phyloP scores from a whole-genome alignment of 2,113 vertebrate species.

The Pangasianodon gigas region DNA sequence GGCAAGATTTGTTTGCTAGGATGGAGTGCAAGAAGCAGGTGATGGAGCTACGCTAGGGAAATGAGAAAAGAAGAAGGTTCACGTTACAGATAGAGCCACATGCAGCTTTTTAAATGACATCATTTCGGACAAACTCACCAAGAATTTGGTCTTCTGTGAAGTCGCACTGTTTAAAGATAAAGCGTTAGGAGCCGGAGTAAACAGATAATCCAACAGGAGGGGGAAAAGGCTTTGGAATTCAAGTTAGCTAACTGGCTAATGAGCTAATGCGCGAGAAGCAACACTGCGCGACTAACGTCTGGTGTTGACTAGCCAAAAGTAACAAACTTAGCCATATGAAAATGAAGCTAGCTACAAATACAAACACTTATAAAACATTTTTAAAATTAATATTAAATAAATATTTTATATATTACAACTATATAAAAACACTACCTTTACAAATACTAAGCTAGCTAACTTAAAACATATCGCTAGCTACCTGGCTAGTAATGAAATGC shows the following conservation, averaged over 20 bases:
- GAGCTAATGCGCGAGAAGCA: background rate
- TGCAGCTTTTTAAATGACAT: background rate
- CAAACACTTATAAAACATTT: background rate
- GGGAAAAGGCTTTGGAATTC: background rate
- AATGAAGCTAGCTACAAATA: background rate
- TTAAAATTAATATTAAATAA: background rate
- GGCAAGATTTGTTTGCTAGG: slow-evolving; percentile 14
- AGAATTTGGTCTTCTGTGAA: slow-evolving; percentile 89
- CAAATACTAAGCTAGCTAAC: background rate
- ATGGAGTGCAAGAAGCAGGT: slow-evolving; percentile 46
- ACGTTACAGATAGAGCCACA: slow-evolving; percentile 35
- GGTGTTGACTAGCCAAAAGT: background rate
- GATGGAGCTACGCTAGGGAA: slow-evolving; percentile 38
- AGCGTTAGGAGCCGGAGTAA: slow-evolving; percentile 40
- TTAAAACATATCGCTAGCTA: background rate
- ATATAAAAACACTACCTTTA: background rate
- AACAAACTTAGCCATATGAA: background rate
- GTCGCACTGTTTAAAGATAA: slow-evolving; percentile 83
- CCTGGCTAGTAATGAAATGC: background rate
- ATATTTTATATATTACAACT: background rate
- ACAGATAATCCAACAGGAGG: background rate
- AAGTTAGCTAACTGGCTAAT: background rate
- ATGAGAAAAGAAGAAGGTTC: slow-evolving; percentile 29
- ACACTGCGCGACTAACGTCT: background rate
- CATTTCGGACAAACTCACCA: slow-evolving; percentile 73